phyloP scores from a whole-genome alignment of 2,113 vertebrate species.

The Corythoichthys intestinalis region DNA sequence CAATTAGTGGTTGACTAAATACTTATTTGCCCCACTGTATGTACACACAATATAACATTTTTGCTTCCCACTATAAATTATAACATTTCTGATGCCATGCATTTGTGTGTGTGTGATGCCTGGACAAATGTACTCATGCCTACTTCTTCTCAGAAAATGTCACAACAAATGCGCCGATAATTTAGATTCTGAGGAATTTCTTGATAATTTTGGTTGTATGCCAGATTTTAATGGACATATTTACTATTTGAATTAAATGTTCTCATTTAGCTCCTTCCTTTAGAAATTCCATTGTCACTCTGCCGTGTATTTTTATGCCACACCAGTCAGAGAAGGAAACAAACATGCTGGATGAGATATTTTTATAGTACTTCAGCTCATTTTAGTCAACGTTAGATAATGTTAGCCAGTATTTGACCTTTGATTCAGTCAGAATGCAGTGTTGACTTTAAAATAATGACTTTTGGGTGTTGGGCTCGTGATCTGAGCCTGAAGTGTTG shows the following conservation, averaged over 20 bases:
- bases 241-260: not conserved
- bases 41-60: too few relatives aligned
- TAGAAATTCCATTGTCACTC: not conserved
- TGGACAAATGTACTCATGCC: too few relatives aligned
- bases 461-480: constrained; percentile 15
- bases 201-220: not conserved
- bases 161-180: too few relatives aligned
- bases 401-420: not conserved
- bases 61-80: too few relatives aligned
- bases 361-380: not conserved
- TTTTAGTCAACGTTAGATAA: not conserved
- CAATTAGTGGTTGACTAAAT: too few relatives aligned
- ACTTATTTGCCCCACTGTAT: too few relatives aligned
- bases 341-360: not conserved
- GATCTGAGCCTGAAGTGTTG: constrained; percentile 43
- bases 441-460: constrained; percentile 4
- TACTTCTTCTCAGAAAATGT: too few relatives aligned
- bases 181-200: too few relatives aligned
- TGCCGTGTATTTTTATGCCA: not conserved
- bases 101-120: too few relatives aligned
- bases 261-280: not conserved
- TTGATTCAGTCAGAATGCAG: not conserved
- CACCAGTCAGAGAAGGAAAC: not conserved
- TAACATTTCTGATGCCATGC: too few relatives aligned
- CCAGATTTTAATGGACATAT: not conserved